phyloP scores from a whole-genome alignment of 2,797 vertebrate genomes.

The Rhinophrynus dorsalis region DNA sequence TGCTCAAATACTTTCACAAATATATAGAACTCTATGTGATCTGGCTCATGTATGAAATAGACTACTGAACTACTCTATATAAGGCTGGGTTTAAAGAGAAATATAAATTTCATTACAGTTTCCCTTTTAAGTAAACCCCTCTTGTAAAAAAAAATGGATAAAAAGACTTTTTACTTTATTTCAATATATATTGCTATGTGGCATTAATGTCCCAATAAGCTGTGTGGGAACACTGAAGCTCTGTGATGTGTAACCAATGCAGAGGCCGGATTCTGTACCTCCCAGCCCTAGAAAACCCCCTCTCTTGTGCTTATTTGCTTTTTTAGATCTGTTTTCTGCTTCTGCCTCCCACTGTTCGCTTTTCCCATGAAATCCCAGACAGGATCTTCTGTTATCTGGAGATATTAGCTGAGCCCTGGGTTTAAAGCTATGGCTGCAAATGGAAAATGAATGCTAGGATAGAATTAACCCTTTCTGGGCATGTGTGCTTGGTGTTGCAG shows the following conservation, averaged over 20 bases:
- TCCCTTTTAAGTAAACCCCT: neutral
- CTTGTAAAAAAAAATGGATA: neutral
- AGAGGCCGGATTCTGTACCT: neutral
- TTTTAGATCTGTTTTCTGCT: slow-evolving; percentile 8
- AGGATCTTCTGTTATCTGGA: neutral
- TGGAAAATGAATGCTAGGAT: neutral
- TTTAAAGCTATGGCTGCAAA: neutral
- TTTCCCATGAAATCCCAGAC: slow-evolving; percentile 35
- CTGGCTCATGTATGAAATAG: no score
- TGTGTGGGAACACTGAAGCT: slow-evolving; percentile 11
- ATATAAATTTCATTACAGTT: no score
- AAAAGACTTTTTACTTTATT: neutral
- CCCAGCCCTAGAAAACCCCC: neutral
- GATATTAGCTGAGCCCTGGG: neutral
- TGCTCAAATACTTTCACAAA: no score
- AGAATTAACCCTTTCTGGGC: neutral
- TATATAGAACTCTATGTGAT: no score
- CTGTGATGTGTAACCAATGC: neutral
- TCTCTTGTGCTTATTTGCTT: neutral
- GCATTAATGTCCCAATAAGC: slow-evolving; percentile 12
- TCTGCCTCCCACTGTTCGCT: neutral
- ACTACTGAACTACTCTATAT: no score
- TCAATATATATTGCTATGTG: neutral
- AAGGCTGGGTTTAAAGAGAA: no score
- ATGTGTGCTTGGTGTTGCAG: neutral